phyloP scores from a whole-genome alignment of 2,797 vertebrate genomes.

The Oophaga sylvatica region DNA sequence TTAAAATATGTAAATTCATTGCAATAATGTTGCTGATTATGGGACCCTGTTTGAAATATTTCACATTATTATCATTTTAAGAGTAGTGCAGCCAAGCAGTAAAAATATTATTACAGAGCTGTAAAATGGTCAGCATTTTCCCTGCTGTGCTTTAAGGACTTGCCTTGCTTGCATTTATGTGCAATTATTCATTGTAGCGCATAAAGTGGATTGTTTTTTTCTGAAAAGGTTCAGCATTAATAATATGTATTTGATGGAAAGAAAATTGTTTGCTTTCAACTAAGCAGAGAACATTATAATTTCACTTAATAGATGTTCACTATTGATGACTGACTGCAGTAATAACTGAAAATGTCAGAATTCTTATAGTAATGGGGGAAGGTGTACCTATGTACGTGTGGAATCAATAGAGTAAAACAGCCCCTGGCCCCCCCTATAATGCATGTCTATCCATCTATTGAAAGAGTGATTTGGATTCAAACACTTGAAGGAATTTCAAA shows the following conservation, averaged over 20 bases:
- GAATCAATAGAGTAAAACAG: not conserved
- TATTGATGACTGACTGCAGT: not conserved
- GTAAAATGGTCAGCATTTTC: slow-evolving; percentile 50
- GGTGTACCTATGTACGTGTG: not conserved
- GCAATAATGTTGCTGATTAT: slow-evolving; percentile 36
- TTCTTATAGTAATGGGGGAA: not conserved
- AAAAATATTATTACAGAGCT: slow-evolving; percentile 42
- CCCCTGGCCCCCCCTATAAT: no score
- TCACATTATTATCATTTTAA: slow-evolving; percentile 19
- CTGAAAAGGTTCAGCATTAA: not conserved
- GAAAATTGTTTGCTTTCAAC: not conserved
- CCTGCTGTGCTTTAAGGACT: slow-evolving; percentile 40
- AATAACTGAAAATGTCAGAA: not conserved
- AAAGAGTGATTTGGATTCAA: not conserved
- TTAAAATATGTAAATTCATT: slow-evolving; percentile 22
- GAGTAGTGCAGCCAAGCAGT: slow-evolving; percentile 19
- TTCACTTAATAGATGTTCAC: not conserved
- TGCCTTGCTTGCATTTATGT: slow-evolving; percentile 29
- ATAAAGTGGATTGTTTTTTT: slow-evolving; percentile 7
- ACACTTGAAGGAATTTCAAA: not conserved
- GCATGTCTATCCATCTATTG: not conserved
- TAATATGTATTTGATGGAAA: slow-evolving; percentile 5
- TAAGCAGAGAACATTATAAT: slow-evolving; percentile 10
- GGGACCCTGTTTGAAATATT: not conserved
- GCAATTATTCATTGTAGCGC: slow-evolving; percentile 13